Conservation (phyloP, 1,140 invertebrate genomes). For the Ditylenchus dipsaci region DNA sequence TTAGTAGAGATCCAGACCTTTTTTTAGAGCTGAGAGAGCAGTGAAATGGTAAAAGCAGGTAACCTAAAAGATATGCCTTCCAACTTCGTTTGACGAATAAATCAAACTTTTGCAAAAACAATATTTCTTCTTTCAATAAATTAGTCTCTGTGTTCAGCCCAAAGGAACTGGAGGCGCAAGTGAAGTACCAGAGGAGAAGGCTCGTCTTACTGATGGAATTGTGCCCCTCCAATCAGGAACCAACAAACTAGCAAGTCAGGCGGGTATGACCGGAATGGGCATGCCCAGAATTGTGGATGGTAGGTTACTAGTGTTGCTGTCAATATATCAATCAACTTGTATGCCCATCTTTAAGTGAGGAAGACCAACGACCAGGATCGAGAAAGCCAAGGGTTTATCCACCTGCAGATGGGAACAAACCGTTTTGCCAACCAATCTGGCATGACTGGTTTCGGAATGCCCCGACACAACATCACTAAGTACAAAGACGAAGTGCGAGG, state of each 20-base stretch:
- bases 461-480: constrained; percentile 56
- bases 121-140: too few species aligned
- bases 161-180: constrained; percentile 57
- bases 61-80: too few species aligned
- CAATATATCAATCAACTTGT: background rate
- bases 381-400: constrained; percentile 57
- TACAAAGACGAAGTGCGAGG: constrained; percentile 57
- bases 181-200: constrained; percentile 57
- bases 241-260: constrained; percentile 54
- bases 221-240: constrained; percentile 57
- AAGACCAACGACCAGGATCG: constrained; percentile 56
- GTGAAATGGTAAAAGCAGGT: too few species aligned
- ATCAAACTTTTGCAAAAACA: too few species aligned
- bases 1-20: too few species aligned
- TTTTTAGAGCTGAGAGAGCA: too few species aligned
- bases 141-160: too few species aligned
- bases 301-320: constrained; percentile 3
- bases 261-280: constrained; percentile 57
- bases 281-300: constrained; percentile 58
- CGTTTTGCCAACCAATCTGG: constrained; percentile 55
- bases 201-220: constrained; percentile 57
- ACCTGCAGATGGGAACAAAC: constrained; percentile 57
- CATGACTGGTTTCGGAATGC: constrained; percentile 58
- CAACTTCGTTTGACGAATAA: too few species aligned
- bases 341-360: constrained; percentile 37